Conservation (phyloP, 2,797 vertebrate genomes). For the Alcedo atthis region DNA sequence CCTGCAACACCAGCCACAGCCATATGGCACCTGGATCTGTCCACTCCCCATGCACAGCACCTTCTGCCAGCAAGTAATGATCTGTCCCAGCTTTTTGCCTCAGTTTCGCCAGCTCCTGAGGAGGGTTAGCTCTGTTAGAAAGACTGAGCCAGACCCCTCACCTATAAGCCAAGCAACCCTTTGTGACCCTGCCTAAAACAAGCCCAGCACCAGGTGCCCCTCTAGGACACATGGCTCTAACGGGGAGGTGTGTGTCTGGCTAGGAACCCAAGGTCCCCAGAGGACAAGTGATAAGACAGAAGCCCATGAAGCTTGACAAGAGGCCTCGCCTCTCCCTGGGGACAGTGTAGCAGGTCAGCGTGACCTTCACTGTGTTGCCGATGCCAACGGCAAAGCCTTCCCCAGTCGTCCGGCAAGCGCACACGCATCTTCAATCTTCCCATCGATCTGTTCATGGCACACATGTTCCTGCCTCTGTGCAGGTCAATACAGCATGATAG, state of each 20-base stretch:
- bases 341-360: constrained; percentile 35
- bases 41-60: neutral
- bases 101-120: neutral
- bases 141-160: neutral
- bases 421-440: constrained; percentile 67
- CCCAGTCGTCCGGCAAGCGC: constrained; percentile 30
- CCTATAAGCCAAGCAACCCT: neutral
- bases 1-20: neutral
- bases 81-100: neutral
- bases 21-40: rapidly evolving
- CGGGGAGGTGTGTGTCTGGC: neutral
- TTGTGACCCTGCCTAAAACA: neutral
- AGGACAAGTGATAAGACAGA: constrained; percentile 36
- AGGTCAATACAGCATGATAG: constrained; percentile 67
- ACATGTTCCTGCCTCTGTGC: constrained; percentile 64
- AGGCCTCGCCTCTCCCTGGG: neutral
- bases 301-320: neutral
- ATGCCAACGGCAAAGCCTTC: constrained; percentile 61
- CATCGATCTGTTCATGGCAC: constrained; percentile 70
- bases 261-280: neutral
- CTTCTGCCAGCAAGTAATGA: neutral
- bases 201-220: neutral
- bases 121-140: neutral
- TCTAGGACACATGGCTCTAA: neutral
- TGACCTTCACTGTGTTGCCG: constrained; percentile 66